A percentile compares a stretch with the other conserved stretches of the same genome.
These are phyloP conservation scores for Prietella phreatophila DNA, from an alignment of 2,113 vertebrate species.

Conservation along the genomic window DNA sequence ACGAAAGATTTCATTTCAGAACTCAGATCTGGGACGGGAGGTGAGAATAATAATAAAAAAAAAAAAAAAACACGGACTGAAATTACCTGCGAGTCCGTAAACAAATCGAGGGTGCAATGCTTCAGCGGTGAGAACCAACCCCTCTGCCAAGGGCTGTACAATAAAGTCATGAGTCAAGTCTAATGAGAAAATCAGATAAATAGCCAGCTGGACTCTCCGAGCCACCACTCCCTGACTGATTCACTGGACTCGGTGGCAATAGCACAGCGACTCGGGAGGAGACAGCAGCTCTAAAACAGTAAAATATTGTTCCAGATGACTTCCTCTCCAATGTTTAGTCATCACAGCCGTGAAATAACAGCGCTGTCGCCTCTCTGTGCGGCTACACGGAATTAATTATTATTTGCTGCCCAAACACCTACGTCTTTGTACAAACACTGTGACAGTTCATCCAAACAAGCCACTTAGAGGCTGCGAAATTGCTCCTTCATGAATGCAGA, in stretches of 20 bases:
- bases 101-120: conserved; percentile 57
- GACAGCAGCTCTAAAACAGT: conserved; percentile 76
- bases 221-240: conserved; percentile 74
- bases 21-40: conserved; percentile 10
- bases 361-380: conserved; percentile 77
- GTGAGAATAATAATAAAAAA: background rate
- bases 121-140: conserved; percentile 42
- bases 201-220: conserved; percentile 65
- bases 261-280: conserved; percentile 70
- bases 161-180: conserved; percentile 74
- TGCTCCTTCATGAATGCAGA: conserved; percentile 68
- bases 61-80: conserved; percentile 30
- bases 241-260: conserved; percentile 77
- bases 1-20: conserved; percentile 39
- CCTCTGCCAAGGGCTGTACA: conserved; percentile 69
- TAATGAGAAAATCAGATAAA: conserved; percentile 83
- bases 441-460: conserved; percentile 91
- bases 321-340: conserved; percentile 80
- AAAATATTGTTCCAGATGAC: conserved; percentile 84
- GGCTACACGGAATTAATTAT: conserved; percentile 89
- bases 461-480: conserved; percentile 86
- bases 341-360: conserved; percentile 82
- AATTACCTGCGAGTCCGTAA: conserved; percentile 47
- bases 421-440: conserved; percentile 90
- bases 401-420: conserved; percentile 89